A percentile compares a stretch with the other conserved stretches of the same genome.
phyloP scores from a whole-genome alignment of 2,888 invertebrate genomes.

The Tryphoninae sp. region DNA sequence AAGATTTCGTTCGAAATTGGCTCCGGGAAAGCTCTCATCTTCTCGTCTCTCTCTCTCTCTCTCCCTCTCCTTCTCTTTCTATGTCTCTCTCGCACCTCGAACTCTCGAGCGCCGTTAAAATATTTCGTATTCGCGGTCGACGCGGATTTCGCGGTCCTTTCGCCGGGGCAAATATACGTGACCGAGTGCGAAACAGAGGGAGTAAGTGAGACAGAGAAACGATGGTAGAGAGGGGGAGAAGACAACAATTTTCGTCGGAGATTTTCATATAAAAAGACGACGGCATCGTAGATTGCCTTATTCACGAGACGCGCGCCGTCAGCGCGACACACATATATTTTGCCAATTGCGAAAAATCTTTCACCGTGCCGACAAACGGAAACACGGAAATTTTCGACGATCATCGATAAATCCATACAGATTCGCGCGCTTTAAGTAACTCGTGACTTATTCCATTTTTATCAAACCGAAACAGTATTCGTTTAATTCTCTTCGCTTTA shows the following conservation, averaged over 20 bases:
- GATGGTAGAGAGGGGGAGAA: slow-evolving; percentile 49
- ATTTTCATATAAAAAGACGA: slow-evolving; percentile 77
- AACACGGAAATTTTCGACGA: neutral
- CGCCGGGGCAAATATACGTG: slow-evolving; percentile 47
- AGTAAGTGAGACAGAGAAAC: slow-evolving; percentile 50
- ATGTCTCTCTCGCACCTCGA: neutral
- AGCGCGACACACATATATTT: slow-evolving; percentile 39
- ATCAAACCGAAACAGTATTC: slow-evolving; percentile 52
- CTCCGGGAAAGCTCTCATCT: slow-evolving; percentile 69
- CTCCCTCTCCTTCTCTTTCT: slow-evolving; percentile 1
- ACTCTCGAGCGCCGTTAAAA: slow-evolving; percentile 53
- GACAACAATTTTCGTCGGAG: slow-evolving; percentile 54
- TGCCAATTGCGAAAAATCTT: slow-evolving; percentile 17
- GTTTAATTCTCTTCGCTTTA: slow-evolving; percentile 33
- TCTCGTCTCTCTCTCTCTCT: neutral
- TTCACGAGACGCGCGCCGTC: slow-evolving; percentile 72
- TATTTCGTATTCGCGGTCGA: slow-evolving; percentile 57
- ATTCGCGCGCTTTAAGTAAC: slow-evolving; percentile 20
- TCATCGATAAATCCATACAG: slow-evolving; percentile 14
- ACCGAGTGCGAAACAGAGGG: slow-evolving; percentile 53
- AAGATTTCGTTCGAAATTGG: slow-evolving; percentile 71
- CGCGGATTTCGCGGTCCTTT: slow-evolving; percentile 39
- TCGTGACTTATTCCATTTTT: slow-evolving; percentile 53
- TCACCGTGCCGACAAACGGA: neutral
- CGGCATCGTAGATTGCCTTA: slow-evolving; percentile 71